A percentile compares a stretch with the other conserved stretches of the same genome.
Conservation (phyloP, 2,797 vertebrate species). For the Chaunax sp. region DNA sequence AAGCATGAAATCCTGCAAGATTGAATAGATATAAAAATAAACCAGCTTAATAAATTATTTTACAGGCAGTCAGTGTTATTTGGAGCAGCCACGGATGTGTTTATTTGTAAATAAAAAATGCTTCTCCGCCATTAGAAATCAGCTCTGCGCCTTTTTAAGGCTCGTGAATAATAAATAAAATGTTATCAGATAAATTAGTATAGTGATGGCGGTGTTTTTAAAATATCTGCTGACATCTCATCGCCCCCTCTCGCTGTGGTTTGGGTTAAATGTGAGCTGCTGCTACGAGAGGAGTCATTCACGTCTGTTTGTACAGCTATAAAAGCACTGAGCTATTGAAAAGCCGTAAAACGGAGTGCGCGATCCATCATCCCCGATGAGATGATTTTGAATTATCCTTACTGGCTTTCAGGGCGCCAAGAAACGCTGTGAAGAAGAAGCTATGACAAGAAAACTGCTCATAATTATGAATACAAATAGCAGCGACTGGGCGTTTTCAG, state of each 20-base stretch:
- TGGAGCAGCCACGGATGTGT: neutral
- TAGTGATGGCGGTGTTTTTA: neutral
- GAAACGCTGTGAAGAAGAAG: neutral
- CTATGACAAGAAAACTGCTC: neutral
- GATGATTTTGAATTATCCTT: slow-evolving; percentile 87
- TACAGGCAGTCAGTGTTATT: neutral
- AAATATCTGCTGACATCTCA: slow-evolving; percentile 55
- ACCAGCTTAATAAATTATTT: neutral
- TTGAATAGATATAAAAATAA: neutral
- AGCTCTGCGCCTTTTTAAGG: neutral
- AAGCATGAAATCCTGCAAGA: neutral
- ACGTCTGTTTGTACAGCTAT: slow-evolving; percentile 93
- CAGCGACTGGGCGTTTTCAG: neutral
- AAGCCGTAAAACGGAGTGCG: slow-evolving; percentile 92
- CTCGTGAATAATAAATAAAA: neutral
- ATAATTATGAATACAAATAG: neutral
- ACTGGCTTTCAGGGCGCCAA: slow-evolving; percentile 77
- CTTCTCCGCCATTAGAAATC: neutral
- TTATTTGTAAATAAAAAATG: too few relatives aligned
- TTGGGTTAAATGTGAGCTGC: slow-evolving; percentile 75
- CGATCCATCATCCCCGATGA: slow-evolving; percentile 90
- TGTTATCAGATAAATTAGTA: too few relatives aligned
- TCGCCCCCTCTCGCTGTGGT: slow-evolving; percentile 23
- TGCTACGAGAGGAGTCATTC: slow-evolving; percentile 88
- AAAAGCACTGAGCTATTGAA: slow-evolving; percentile 91